A percentile compares a stretch with the other conserved stretches of the same genome.
Conservation (phyloP, 2,797 vertebrate genomes). For the Odontamblyopus rebecca region DNA sequence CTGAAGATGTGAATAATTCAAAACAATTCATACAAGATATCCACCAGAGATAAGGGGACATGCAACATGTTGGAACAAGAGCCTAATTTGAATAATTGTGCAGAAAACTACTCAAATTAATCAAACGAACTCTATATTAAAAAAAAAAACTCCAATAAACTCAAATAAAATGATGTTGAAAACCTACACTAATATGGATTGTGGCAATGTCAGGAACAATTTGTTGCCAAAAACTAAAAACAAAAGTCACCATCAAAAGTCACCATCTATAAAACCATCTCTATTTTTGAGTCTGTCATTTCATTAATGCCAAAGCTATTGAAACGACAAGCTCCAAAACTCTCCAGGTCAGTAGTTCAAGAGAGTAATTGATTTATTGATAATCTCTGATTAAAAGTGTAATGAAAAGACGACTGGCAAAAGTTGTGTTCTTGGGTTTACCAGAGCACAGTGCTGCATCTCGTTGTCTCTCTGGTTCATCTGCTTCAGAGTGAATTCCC, state of each 20-base stretch:
- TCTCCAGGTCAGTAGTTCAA: background rate
- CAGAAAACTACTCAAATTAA: too few relatives aligned
- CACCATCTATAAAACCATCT: background rate
- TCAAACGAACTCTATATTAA: too few relatives aligned
- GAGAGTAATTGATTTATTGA: background rate
- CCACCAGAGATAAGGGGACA: background rate
- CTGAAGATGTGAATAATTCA: background rate
- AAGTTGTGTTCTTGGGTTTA: conserved; percentile 60
- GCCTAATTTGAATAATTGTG: too few relatives aligned
- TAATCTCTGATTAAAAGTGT: background rate
- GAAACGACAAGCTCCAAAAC: background rate
- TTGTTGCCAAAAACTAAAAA: too few relatives aligned
- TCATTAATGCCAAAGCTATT: background rate
- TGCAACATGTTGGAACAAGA: background rate
- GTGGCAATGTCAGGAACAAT: too few relatives aligned
- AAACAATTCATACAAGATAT: background rate
- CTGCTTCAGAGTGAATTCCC: conserved; percentile 90
- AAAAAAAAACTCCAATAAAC: too few relatives aligned
- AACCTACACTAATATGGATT: too few relatives aligned
- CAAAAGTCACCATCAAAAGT: too few relatives aligned
- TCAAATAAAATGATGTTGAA: too few relatives aligned
- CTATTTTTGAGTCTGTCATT: background rate
- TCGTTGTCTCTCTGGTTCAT: conserved; percentile 89
- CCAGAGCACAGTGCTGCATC: conserved; percentile 86
- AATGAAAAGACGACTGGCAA: background rate